phyloP scores from a whole-genome alignment of 2,113 vertebrate genomes.

The Cyphomyrus discorhynchus region DNA sequence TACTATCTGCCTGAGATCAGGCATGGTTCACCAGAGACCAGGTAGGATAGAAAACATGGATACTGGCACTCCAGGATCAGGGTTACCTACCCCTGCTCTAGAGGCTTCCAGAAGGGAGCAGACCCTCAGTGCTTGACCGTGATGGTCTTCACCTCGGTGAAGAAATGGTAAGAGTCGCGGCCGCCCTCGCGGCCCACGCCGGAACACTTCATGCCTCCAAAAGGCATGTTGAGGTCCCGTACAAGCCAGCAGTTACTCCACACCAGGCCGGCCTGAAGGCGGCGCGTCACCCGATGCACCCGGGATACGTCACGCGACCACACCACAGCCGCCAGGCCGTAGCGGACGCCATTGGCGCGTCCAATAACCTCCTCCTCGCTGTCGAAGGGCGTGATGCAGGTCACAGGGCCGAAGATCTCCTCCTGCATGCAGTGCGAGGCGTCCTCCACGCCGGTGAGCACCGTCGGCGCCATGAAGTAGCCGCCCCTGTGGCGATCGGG shows the following conservation, averaged over 20 bases:
- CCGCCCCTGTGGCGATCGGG: slow-evolving; percentile 64
- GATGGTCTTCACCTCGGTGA: slow-evolving; percentile 90
- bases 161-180: slow-evolving; percentile 90
- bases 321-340: slow-evolving; percentile 77
- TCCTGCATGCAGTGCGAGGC: slow-evolving; percentile 86
- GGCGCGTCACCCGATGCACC: slow-evolving; percentile 74
- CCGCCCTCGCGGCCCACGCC: slow-evolving; percentile 88
- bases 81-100: not conserved
- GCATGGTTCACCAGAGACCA: not conserved
- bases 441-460: slow-evolving; percentile 75
- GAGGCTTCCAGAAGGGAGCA: not conserved
- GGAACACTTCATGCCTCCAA: slow-evolving; percentile 92
- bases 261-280: slow-evolving; percentile 77
- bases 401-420: slow-evolving; percentile 94
- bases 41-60: not conserved
- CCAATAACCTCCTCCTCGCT: slow-evolving; percentile 81
- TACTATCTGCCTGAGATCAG: not conserved
- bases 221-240: slow-evolving; percentile 90
- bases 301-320: slow-evolving; percentile 80
- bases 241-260: slow-evolving; percentile 98
- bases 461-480: slow-evolving; percentile 86
- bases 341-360: slow-evolving; percentile 79
- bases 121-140: slow-evolving; percentile 76
- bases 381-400: slow-evolving; percentile 80
- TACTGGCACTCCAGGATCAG: not conserved